Conservation (phyloP, 1,140 invertebrate genomes). For the Microplitis demolitor region DNA sequence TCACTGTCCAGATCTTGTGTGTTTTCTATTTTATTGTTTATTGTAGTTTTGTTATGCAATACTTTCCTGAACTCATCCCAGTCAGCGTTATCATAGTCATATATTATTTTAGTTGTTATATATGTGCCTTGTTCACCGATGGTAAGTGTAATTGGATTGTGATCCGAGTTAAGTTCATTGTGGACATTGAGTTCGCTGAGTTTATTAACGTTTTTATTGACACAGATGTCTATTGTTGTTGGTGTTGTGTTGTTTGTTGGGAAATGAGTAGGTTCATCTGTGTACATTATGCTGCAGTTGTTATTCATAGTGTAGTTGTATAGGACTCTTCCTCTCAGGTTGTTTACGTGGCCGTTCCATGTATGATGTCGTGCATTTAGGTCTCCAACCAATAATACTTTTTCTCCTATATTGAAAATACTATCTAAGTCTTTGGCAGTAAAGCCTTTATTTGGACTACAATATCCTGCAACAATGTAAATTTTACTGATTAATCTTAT, state of each 20-base stretch:
- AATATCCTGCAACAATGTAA: conserved; percentile 34
- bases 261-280: conserved; percentile 34
- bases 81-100: conserved; percentile 27
- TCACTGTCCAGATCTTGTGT: conserved; percentile 22
- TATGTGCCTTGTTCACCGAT: conserved; percentile 8
- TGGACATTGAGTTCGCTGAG: conserved; percentile 15
- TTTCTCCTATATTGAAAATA: conserved; percentile 29
- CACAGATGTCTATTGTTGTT: conserved; percentile 36
- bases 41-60: conserved; percentile 23
- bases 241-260: conserved; percentile 33
- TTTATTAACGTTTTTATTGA: conserved; percentile 36
- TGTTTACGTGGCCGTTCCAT: conserved; percentile 39
- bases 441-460: conserved; percentile 32
- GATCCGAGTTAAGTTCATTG: conserved; percentile 37
- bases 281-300: conserved; percentile 33
- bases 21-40: conserved; percentile 17
- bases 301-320: conserved; percentile 31
- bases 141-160: conserved; percentile 33
- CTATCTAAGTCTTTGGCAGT: conserved; percentile 25
- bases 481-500: conserved; percentile 37
- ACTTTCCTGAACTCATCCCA: conserved; percentile 22
- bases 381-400: conserved; percentile 39
- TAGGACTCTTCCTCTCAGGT: conserved; percentile 30
- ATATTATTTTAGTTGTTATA: background rate
- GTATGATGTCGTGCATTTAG: conserved; percentile 36